phyloP scores from a whole-genome alignment of 2,797 vertebrate species.

The Sebastolobus alascanus region DNA sequence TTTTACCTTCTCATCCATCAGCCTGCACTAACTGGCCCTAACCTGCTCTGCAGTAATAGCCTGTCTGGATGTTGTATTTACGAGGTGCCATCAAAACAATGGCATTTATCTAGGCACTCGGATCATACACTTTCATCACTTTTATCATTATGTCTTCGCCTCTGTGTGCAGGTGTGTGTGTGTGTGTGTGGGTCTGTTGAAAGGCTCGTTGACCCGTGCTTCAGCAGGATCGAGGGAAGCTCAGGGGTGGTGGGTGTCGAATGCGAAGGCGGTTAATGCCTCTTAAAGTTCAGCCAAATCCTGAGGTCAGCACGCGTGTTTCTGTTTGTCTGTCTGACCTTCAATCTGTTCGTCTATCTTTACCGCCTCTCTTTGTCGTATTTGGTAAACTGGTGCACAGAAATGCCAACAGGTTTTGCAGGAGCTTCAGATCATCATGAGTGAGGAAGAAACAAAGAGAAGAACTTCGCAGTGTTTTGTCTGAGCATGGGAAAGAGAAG shows the following conservation, averaged over 20 bases:
- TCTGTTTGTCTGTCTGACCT: constrained; percentile 52
- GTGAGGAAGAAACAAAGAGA: constrained; percentile 25
- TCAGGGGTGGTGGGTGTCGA: constrained; percentile 42
- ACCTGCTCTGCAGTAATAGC: constrained; percentile 68
- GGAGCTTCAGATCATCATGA: background rate
- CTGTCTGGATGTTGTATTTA: constrained; percentile 75
- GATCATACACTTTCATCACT: constrained; percentile 66
- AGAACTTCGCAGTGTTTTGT: constrained; percentile 44
- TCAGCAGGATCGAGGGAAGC: constrained; percentile 34
- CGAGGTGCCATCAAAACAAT: constrained; percentile 76
- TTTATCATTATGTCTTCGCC: constrained; percentile 64
- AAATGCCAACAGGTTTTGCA: constrained; percentile 11
- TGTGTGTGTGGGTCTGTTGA: constrained; percentile 33
- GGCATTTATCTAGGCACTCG: constrained; percentile 65
- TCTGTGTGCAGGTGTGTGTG: constrained; percentile 23
- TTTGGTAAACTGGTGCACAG: background rate
- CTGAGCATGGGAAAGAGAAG: constrained; percentile 67
- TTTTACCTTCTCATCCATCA: constrained; percentile 81
- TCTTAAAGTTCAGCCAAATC: constrained; percentile 74
- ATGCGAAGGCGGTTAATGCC: constrained; percentile 34
- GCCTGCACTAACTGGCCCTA: constrained; percentile 51
- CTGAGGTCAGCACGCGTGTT: constrained; percentile 45
- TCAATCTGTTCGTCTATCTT: constrained; percentile 39
- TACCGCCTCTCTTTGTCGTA: background rate
- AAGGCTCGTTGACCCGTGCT: constrained; percentile 48